These are phyloP conservation scores for Pyrgus malvae DNA, from an alignment of 2,888 invertebrate genomes.

Conservation along the genomic window DNA sequence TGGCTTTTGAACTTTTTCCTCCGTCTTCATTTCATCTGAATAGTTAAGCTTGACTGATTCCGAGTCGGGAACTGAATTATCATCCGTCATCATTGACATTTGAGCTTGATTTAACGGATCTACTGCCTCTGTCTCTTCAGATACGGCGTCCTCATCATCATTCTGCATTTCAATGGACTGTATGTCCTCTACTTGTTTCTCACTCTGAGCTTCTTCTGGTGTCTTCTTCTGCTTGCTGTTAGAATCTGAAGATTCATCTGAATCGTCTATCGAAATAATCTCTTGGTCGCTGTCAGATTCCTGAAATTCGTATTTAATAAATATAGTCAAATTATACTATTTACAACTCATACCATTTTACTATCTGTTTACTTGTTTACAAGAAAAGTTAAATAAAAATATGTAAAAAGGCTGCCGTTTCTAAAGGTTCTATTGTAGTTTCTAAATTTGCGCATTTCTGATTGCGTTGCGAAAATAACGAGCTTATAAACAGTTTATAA, in stretches of 20 bases:
- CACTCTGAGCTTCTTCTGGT: background rate
- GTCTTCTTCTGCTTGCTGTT: background rate
- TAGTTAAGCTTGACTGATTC: conserved; percentile 57
- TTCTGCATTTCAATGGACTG: conserved; percentile 11
- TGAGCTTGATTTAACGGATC: conserved; percentile 57
- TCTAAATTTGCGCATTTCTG: no score
- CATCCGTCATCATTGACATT: conserved; percentile 66
- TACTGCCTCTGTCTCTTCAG: conserved; percentile 23
- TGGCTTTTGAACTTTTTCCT: background rate
- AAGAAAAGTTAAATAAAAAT: no score
- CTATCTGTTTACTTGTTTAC: no score
- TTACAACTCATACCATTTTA: background rate
- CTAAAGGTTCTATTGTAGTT: no score
- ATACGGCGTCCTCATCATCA: conserved; percentile 1
- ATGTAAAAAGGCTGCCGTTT: no score
- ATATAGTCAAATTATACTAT: background rate
- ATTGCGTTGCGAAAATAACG: no score
- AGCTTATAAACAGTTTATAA: no score
- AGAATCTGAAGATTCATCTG: conserved; percentile 42
- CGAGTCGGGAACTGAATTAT: conserved; percentile 54
- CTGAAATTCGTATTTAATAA: no score
- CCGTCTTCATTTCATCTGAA: conserved; percentile 49
- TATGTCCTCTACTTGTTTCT: background rate
- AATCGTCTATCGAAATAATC: conserved; percentile 55
- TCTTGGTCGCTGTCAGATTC: conserved; percentile 43